Conservation (phyloP, 2,113 vertebrate genomes). For the Myiagra hebetior region DNA sequence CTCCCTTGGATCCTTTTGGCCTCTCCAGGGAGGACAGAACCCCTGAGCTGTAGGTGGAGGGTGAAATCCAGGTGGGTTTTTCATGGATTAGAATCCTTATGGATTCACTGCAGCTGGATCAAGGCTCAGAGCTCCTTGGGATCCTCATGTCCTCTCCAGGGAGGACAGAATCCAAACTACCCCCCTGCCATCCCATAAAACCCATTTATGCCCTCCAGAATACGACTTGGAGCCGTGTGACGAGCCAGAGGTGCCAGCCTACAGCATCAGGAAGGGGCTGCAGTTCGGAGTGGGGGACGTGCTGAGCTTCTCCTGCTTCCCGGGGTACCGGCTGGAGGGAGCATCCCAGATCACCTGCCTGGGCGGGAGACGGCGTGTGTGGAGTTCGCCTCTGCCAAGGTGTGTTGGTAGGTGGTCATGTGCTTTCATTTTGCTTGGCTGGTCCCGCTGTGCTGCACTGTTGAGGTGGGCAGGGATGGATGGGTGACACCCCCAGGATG, state of each 20-base stretch:
- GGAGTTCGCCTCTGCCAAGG: constrained; percentile 99
- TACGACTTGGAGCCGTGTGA: constrained; percentile 96
- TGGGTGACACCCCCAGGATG: no score
- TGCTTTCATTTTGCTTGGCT: constrained; percentile 90
- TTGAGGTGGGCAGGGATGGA: neutral
- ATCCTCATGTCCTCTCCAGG: neutral
- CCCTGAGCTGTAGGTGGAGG: no score
- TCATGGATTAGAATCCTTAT: neutral
- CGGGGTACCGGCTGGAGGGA: constrained; percentile 96
- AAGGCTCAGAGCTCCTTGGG: neutral
- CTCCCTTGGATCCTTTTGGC: no score
- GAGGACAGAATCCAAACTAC: fast-evolving
- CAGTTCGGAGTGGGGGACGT: constrained; percentile 92
- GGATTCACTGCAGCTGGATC: neutral
- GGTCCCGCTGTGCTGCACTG: neutral
- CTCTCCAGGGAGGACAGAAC: no score
- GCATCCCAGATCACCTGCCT: constrained; percentile 90
- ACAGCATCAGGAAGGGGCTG: constrained; percentile 92
- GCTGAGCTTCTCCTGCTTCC: constrained; percentile 94
- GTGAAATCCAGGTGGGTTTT: neutral
- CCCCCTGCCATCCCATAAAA: fast-evolving
- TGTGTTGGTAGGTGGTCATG: constrained; percentile 99
- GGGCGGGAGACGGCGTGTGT: constrained; percentile 95
- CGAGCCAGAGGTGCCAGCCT: constrained; percentile 89
- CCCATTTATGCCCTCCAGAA: constrained; percentile 64